phyloP scores from a whole-genome alignment of 2,888 invertebrate species.

The Sesia apiformis region DNA sequence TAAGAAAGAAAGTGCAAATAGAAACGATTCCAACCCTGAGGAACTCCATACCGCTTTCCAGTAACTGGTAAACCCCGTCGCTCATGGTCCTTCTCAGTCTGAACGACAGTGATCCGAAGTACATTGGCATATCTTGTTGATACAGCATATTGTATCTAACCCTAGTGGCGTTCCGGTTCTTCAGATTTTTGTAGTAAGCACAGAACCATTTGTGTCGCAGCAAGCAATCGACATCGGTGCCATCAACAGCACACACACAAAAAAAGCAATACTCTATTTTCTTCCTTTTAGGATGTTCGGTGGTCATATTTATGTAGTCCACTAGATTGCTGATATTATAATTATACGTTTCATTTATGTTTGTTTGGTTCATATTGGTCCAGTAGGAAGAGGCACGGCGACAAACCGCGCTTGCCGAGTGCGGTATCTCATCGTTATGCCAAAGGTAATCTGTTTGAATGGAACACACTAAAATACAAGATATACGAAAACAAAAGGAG shows the following conservation, averaged over 20 bases:
- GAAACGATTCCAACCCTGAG: slow-evolving; percentile 12
- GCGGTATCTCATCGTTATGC: slow-evolving; percentile 61
- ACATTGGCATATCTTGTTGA: slow-evolving; percentile 42
- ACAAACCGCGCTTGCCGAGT: slow-evolving; percentile 36
- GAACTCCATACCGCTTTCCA: slow-evolving; percentile 35
- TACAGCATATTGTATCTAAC: slow-evolving; percentile 32
- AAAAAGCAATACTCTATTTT: slow-evolving; percentile 28
- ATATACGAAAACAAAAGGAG: too few relatives aligned
- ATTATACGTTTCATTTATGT: slow-evolving; percentile 39
- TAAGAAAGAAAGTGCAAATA: too few relatives aligned
- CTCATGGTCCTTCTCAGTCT: slow-evolving; percentile 57
- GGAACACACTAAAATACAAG: not conserved
- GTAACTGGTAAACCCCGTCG: slow-evolving; percentile 35
- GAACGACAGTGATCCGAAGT: slow-evolving; percentile 44
- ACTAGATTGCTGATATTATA: slow-evolving; percentile 32
- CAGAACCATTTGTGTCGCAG: slow-evolving; percentile 37
- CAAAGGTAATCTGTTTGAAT: slow-evolving; percentile 46
- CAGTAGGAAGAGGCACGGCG: slow-evolving; percentile 46
- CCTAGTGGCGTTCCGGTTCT: slow-evolving; percentile 17
- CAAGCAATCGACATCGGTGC: slow-evolving; percentile 29
- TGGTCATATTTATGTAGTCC: slow-evolving; percentile 20
- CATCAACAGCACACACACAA: slow-evolving; percentile 43
- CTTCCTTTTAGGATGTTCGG: not conserved
- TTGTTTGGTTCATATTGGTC: slow-evolving; percentile 30
- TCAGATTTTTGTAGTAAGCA: slow-evolving; percentile 34